phyloP scores from a whole-genome alignment of 1,140 invertebrate species.

The Drosophila ohnishii region DNA sequence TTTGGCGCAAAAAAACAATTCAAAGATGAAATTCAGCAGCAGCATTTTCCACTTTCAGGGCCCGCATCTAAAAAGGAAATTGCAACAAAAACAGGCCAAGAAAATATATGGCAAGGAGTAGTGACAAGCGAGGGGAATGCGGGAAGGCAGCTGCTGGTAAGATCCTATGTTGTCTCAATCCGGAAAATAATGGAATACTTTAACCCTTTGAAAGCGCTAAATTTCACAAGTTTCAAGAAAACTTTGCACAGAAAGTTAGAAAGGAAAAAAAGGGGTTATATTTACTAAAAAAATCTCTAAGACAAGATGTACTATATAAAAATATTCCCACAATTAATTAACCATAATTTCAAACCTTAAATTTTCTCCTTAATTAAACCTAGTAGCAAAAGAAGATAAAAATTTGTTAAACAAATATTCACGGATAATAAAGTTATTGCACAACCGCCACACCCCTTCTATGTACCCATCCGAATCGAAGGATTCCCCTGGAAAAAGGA shows the following conservation, averaged over 20 bases:
- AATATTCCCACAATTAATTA: background rate
- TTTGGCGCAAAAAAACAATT: constrained; percentile 78
- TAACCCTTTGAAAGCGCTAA: constrained; percentile 42
- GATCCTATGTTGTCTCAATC: constrained; percentile 7
- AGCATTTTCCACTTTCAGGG: constrained; percentile 25
- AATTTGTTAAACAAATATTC: constrained; percentile 32
- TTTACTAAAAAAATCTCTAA: background rate
- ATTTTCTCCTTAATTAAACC: background rate
- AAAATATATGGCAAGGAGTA: constrained; percentile 11
- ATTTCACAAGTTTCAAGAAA: constrained; percentile 49
- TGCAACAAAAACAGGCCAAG: constrained; percentile 45
- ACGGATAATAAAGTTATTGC: constrained; percentile 36
- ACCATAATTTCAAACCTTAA: background rate
- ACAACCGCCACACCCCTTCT: background rate
- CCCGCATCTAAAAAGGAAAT: constrained; percentile 48
- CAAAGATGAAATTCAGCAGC: constrained; percentile 64
- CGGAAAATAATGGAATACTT: constrained; percentile 18
- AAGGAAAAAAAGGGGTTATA: background rate
- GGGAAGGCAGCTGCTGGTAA: constrained; percentile 42
- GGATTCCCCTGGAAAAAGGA: constrained; percentile 31
- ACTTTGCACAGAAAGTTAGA: constrained; percentile 33
- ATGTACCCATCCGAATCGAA: background rate
- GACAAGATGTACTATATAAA: background rate
- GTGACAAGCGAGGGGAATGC: constrained; percentile 16
- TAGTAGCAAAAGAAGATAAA: background rate